A percentile compares a stretch with the other conserved stretches of the same genome.
Evolutionary conservation across 2,113 vertebrate genomes (phyloP).

Genomic region (Salvelinus fontinalis): DNA sequence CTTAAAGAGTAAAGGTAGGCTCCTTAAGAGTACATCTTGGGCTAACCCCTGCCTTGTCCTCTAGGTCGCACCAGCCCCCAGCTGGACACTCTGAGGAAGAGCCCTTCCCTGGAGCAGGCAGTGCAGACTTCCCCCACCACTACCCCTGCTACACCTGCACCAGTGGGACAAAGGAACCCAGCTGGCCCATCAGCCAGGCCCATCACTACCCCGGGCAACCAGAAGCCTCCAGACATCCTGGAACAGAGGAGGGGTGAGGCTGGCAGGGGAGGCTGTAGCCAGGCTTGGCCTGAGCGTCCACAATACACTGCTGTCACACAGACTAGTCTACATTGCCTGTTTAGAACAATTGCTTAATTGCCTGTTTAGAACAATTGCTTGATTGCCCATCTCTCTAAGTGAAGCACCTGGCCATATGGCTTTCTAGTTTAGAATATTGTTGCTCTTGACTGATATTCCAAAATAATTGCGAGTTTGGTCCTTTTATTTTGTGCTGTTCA

Average conservation of each 20-base stretch:
- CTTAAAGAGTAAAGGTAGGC: too few relatives aligned
- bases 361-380: too few relatives aligned
- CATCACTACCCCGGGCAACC: constrained; percentile 67
- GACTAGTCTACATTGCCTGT: too few relatives aligned
- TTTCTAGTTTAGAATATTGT: background rate
- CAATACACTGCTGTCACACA: too few relatives aligned
- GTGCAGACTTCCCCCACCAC: constrained; percentile 79
- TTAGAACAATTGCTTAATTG: too few relatives aligned
- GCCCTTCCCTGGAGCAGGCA: constrained; percentile 80
- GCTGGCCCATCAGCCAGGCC: constrained; percentile 66
- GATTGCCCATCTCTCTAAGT: too few relatives aligned
- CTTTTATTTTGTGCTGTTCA: constrained; percentile 33
- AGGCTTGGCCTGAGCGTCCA: background rate
- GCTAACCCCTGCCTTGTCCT: constrained; percentile 17
- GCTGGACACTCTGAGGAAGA: constrained; percentile 82
- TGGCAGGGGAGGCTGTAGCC: background rate
- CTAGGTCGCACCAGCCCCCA: constrained; percentile 84
- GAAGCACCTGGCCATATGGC: too few relatives aligned
- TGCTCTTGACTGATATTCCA: background rate
- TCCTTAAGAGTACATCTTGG: background rate
- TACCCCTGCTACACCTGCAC: constrained; percentile 52
- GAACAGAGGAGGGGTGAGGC: constrained; percentile 86
- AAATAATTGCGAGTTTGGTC: background rate
- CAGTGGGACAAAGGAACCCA: constrained; percentile 83
- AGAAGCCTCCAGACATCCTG: constrained; percentile 84